Conservation (phyloP, 1,140 invertebrate species). For the Scaptomyza pallida region DNA sequence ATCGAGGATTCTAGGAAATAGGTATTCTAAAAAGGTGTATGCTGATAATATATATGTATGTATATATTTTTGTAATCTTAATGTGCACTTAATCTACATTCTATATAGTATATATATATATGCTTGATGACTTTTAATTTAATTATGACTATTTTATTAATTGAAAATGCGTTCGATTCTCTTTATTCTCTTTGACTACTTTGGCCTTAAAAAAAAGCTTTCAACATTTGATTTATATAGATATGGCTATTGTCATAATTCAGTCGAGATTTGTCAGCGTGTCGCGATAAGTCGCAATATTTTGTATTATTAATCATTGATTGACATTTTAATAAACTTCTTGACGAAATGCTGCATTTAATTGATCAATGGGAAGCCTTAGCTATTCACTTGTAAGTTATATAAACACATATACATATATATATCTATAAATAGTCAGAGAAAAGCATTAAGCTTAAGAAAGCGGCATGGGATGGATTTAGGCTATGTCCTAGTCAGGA, state of each 20-base stretch:
- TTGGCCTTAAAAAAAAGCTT: slow-evolving; percentile 43
- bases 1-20: too few relatives aligned
- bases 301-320: neutral
- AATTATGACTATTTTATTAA: slow-evolving; percentile 79
- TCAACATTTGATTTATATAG: slow-evolving; percentile 33
- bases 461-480: too few relatives aligned
- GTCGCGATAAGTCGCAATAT: slow-evolving; percentile 37
- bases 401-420: too few relatives aligned
- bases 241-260: slow-evolving; percentile 42
- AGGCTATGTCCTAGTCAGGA: too few relatives aligned
- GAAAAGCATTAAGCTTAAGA: too few relatives aligned
- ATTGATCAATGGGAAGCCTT: slow-evolving; percentile 69
- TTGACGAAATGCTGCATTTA: slow-evolving; percentile 47
- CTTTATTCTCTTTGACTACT: slow-evolving; percentile 7
- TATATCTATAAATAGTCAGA: too few relatives aligned
- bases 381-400: slow-evolving; percentile 67
- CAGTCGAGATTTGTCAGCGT: slow-evolving; percentile 47
- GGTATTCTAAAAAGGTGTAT: too few relatives aligned
- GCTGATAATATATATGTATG: slow-evolving; percentile 67
- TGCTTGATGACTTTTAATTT: slow-evolving; percentile 57
- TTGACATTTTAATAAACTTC: neutral
- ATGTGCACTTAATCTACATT: slow-evolving; percentile 53
- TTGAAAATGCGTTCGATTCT: slow-evolving; percentile 64
- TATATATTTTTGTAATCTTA: slow-evolving; percentile 51
- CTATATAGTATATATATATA: slow-evolving; percentile 20